Conservation (phyloP, 2,797 vertebrate genomes). For the Ficedula albicollis region DNA sequence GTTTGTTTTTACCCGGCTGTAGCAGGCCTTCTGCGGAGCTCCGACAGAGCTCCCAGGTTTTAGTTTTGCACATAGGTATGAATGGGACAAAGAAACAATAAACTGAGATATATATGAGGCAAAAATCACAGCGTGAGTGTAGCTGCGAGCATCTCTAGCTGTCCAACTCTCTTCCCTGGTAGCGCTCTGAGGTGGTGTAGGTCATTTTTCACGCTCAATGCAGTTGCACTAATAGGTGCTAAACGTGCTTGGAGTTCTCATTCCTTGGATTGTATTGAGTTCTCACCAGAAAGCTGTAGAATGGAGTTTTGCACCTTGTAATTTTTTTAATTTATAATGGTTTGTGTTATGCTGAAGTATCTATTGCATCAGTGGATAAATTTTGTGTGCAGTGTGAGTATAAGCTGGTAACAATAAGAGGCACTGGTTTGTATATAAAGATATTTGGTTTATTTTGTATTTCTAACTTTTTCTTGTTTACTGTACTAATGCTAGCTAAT, state of each 20-base stretch:
- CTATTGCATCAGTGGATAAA: constrained; percentile 73
- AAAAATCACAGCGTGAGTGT: constrained; percentile 21
- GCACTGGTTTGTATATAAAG: constrained; percentile 94
- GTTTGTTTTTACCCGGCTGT: constrained; percentile 35
- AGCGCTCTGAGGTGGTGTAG: background rate
- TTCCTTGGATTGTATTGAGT: constrained; percentile 56
- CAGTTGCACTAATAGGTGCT: constrained; percentile 73
- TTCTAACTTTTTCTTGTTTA: constrained; percentile 83
- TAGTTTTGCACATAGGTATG: constrained; percentile 68
- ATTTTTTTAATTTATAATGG: constrained; percentile 83
- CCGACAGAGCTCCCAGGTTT: constrained; percentile 34
- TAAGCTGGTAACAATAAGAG: constrained; percentile 77
- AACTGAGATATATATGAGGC: constrained; percentile 37
- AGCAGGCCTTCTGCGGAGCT: constrained; percentile 50
- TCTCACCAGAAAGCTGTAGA: constrained; percentile 73
- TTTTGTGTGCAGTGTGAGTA: constrained; percentile 66
- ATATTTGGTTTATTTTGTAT: constrained; percentile 84
- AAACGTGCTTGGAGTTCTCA: constrained; percentile 65
- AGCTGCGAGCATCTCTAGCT: constrained; percentile 17
- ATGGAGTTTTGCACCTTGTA: constrained; percentile 82
- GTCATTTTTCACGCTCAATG: constrained; percentile 19
- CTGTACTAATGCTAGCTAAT: constrained; percentile 88
- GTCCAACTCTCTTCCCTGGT: background rate
- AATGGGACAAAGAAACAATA: constrained; percentile 59
- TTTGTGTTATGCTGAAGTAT: constrained; percentile 79